Evolutionary conservation across 2,797 vertebrate genomes (phyloP).

Genomic region (Ctenopoma kingsleyae): DNA sequence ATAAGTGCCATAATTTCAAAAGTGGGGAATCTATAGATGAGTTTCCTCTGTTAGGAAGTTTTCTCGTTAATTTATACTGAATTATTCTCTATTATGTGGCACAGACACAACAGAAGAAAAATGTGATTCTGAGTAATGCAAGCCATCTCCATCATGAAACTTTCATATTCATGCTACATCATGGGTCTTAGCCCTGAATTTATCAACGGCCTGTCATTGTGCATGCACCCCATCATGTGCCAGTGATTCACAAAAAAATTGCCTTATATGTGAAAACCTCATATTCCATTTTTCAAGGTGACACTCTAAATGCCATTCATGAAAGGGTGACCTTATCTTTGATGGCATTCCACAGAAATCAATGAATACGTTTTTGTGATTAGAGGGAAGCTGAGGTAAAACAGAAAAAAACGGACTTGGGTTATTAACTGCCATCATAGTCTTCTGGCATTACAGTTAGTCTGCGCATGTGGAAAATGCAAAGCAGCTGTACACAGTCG

Average conservation of each 20-base stretch:
- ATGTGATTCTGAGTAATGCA: neutral
- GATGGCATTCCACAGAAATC: constrained; percentile 5
- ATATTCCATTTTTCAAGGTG: constrained; percentile 8
- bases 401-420: neutral
- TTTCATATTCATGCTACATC: neutral
- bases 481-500: neutral
- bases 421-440: neutral
- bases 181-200: neutral
- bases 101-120: neutral
- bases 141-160: neutral
- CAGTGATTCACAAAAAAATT: neutral
- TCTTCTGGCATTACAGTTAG: neutral
- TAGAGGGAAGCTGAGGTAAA: neutral
- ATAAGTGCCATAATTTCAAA: neutral
- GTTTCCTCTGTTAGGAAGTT: neutral
- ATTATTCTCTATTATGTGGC: neutral
- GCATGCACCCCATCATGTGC: neutral
- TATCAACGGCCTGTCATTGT: neutral
- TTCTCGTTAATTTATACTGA: neutral
- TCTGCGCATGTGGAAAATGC: neutral
- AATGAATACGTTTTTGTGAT: constrained; percentile 13
- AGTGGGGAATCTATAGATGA: neutral
- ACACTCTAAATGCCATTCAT: constrained; percentile 1
- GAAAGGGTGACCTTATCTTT: constrained; percentile 4
- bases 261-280: neutral